These are phyloP conservation scores for Tyto alba DNA, from an alignment of 2,113 vertebrate species.

Conservation along the genomic window DNA sequence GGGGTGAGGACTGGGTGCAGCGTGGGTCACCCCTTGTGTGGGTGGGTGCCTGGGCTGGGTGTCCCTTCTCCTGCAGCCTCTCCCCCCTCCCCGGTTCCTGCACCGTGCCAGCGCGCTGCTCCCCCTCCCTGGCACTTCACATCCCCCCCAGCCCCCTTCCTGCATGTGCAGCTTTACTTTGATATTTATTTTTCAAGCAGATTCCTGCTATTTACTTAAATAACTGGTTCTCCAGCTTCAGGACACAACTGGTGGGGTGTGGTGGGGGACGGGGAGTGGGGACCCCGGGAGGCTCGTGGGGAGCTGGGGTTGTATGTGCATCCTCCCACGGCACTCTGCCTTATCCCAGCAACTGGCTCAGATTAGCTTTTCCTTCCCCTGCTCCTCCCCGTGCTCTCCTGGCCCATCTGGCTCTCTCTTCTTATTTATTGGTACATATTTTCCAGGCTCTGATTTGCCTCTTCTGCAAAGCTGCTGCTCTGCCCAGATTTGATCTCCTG, in stretches of 20 bases:
- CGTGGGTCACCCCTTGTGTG: not conserved
- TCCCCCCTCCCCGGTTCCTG: not conserved
- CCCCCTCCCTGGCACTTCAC: not conserved
- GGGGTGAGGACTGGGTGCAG: not conserved
- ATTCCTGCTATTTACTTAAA: not conserved
- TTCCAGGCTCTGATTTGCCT: constrained; percentile 14
- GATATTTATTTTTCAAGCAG: not conserved
- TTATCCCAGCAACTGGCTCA: not conserved
- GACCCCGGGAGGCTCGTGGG: not conserved
- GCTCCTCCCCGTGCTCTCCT: not conserved
- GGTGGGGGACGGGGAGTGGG: fast-evolving
- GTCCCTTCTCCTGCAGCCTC: not conserved
- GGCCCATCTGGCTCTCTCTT: constrained; percentile 1
- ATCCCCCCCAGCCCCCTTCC: not conserved
- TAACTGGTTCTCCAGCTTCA: fast-evolving
- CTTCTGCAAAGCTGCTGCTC: not conserved
- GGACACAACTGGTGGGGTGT: fast-evolving
- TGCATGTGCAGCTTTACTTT: not conserved
- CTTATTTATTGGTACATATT: not conserved
- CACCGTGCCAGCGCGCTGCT: fast-evolving
- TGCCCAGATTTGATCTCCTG: not conserved
- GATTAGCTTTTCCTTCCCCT: not conserved
- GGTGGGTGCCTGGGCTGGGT: not conserved
- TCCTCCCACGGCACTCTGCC: not conserved
- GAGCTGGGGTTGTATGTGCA: not conserved